Evolutionary conservation across 2,113 vertebrate species (phyloP).

Genomic region (Pseudorectes ferrugineus): DNA sequence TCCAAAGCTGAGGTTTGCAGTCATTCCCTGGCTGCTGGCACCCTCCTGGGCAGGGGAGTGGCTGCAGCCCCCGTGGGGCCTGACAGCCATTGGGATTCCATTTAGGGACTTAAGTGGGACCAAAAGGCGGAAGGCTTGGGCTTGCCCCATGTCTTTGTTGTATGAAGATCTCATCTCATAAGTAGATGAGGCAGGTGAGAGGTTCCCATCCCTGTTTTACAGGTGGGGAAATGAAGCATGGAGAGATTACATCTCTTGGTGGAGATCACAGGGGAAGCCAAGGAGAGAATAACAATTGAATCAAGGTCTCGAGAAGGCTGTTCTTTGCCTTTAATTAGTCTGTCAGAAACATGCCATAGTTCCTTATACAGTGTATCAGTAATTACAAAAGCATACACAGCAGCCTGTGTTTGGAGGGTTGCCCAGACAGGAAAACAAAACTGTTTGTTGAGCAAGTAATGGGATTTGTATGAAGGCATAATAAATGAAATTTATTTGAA

Average conservation of each 20-base stretch:
- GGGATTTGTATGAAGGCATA: slow-evolving; percentile 22
- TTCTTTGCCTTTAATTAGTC: slow-evolving; percentile 2
- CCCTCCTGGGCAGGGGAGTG: background rate
- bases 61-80: background rate
- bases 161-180: rapidly evolving
- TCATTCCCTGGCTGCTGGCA: background rate
- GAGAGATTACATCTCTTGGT: background rate
- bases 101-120: background rate
- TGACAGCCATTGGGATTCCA: rapidly evolving
- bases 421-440: slow-evolving; percentile 23
- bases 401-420: slow-evolving; percentile 6
- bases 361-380: background rate
- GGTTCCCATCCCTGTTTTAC: background rate
- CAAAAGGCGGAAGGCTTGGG: background rate
- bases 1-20: background rate
- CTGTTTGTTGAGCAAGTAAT: slow-evolving; percentile 34
- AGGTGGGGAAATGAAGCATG: background rate
- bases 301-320: background rate
- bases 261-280: background rate
- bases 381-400: background rate
- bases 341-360: background rate
- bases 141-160: background rate
- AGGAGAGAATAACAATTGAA: background rate
- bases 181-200: background rate
- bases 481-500: slow-evolving; percentile 27